Base-by-base conservation (phyloP, 2,113 vertebrate species). In the Phalacrocorax brasilianus region DNA sequence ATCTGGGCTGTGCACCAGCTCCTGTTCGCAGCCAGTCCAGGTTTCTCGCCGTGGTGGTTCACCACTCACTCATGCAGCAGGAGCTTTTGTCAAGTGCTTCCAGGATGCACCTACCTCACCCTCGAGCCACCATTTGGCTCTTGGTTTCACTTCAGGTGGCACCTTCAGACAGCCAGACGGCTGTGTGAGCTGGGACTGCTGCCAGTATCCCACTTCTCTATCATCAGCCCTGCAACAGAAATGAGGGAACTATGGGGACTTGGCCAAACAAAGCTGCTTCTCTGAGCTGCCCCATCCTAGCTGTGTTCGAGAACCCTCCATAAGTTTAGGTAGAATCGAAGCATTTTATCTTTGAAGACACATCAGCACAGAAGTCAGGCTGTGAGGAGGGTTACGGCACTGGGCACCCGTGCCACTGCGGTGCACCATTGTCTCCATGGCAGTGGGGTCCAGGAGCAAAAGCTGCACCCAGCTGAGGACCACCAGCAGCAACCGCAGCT, bases 391-490 rank as follows among this genome's bases (percentile, higher is more conserved):
- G 66, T 19, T 18, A 63, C 8, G n/a, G 24, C 10, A 12, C 2
- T 1, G 0, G 56, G 28, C 58, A 44, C 68, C 45, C 5, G 2
- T 1, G 3, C 33, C 14, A 5, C 50, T 33, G 55, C 2, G 0
- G 20, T n/a, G 58, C 16, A 30, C 52, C 3, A 0, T 2, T 11
- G 12, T 40, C 76, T 59, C 49, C 61, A 49, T 27, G 49, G 53
- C 44, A 49, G 5, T 35, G 70, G 53, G 76, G 42, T 44, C 30
- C 50, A 22, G 50, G 27, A 89, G 76, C 71, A 62, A 66, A 40
- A 47, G 59, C 59, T 59, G 71, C 44, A 27, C 44, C 44, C 74
- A 70, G 30, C 6, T 1, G 0, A 9, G 42, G 9, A 44, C 22
- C 1, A 1, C 27, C 1, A 2, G 45, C 47, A 71, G 59, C 38